These are phyloP conservation scores for Nesidiocoris tenuis DNA, from an alignment of 2,888 invertebrate species.

Conservation along the genomic window DNA sequence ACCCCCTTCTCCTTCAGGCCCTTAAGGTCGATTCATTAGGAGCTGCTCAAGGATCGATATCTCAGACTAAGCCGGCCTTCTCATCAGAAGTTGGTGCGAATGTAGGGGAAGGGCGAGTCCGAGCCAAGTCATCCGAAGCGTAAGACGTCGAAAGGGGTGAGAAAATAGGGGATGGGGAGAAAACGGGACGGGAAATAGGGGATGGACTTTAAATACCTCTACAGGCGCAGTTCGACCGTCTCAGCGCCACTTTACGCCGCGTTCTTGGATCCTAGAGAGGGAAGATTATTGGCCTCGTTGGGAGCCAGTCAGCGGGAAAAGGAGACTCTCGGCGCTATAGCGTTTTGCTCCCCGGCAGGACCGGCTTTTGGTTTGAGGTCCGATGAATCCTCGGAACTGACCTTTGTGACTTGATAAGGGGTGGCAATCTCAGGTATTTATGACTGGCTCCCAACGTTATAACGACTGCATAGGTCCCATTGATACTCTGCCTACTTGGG, in stretches of 20 bases:
- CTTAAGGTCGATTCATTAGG: constrained; percentile 37
- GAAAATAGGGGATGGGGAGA: constrained; percentile 1
- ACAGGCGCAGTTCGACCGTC: constrained; percentile 24
- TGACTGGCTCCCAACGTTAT: too few species aligned
- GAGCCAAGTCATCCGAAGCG: neutral
- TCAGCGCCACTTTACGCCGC: neutral
- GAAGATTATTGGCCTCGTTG: neutral
- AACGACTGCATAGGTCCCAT: too few species aligned
- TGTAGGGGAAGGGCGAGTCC: neutral
- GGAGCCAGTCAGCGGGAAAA: neutral
- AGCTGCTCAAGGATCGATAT: constrained; percentile 28
- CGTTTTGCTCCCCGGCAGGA: too few species aligned
- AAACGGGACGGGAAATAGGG: constrained; percentile 3
- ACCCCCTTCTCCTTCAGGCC: constrained; percentile 23
- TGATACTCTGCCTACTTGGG: too few species aligned
- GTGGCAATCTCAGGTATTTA: too few species aligned
- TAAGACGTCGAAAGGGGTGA: neutral
- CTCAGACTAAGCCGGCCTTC: neutral
- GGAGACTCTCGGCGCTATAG: too few species aligned
- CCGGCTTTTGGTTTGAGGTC: too few species aligned
- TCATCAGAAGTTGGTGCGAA: neutral
- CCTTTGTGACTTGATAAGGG: too few species aligned
- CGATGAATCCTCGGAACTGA: too few species aligned
- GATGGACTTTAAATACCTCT: constrained; percentile 33
- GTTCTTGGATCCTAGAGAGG: too few species aligned